Conservation (phyloP, 2,113 vertebrate genomes). For the Macaca mulatta region DNA sequence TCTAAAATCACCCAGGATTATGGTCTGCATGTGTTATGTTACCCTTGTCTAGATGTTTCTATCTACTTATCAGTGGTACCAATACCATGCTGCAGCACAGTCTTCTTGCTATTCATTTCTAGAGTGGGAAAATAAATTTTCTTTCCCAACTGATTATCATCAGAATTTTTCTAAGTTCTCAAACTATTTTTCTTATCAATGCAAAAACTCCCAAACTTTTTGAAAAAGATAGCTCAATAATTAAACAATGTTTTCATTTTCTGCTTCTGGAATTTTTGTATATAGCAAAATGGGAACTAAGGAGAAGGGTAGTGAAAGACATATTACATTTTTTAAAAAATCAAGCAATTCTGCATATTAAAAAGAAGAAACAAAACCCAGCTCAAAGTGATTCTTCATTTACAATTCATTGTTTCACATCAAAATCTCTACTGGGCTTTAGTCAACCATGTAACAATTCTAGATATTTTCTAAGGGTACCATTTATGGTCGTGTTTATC, state of each 20-base stretch:
- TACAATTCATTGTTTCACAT: conserved; percentile 49
- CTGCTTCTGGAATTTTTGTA: not conserved
- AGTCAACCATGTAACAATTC: conserved; percentile 50
- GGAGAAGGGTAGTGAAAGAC: not conserved
- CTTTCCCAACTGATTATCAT: conserved; percentile 29
- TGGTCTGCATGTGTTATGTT: not conserved
- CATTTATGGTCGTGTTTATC: conserved; percentile 71
- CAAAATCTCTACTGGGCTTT: conserved; percentile 47
- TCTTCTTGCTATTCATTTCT: conserved; percentile 48
- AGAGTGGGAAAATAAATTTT: conserved; percentile 49
- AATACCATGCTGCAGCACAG: conserved; percentile 48
- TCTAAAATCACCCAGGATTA: conserved; percentile 48
- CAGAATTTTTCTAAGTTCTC: not conserved
- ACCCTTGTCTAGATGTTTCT: conserved; percentile 52
- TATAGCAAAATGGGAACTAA: not conserved
- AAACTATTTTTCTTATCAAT: not conserved
- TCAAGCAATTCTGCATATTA: not conserved
- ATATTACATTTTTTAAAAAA: not conserved
- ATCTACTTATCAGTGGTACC: conserved; percentile 33
- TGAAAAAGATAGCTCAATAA: conserved; percentile 12
- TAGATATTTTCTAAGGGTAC: conserved; percentile 58
- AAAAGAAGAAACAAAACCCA: conserved; percentile 37
- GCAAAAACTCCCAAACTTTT: not conserved
- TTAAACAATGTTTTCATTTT: not conserved
- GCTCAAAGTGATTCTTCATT: conserved; percentile 2